A percentile compares a stretch with the other conserved stretches of the same genome.
Conservation (phyloP, 1,140 invertebrate species). For the Drosophila tani region DNA sequence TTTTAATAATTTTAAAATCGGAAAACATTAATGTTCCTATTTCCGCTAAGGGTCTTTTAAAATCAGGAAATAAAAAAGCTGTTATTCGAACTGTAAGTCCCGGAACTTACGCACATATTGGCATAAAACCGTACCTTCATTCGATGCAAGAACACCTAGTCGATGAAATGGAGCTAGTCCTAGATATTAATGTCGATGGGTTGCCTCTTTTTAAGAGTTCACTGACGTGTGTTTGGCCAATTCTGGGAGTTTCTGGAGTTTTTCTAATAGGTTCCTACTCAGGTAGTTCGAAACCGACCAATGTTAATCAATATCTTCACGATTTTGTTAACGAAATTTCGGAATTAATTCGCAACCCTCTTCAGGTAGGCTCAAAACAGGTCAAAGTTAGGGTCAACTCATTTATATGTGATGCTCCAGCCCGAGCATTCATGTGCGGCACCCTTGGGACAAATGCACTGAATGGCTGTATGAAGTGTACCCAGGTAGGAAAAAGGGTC, state of each 20-base stretch:
- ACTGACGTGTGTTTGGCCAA: too few species aligned
- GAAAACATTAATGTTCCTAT: not conserved
- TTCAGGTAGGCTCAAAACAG: not conserved
- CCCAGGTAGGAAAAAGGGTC: not conserved
- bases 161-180: too few species aligned
- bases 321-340: not conserved
- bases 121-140: too few species aligned
- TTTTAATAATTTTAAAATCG: not conserved
- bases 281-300: not conserved
- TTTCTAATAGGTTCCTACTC: not conserved
- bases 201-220: too few species aligned
- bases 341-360: not conserved
- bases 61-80: not conserved
- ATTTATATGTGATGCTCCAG: not conserved
- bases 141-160: too few species aligned
- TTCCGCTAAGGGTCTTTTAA: not conserved
- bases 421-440: too few species aligned
- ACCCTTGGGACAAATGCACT: too few species aligned
- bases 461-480: too few species aligned
- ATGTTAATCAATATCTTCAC: not conserved
- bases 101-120: too few species aligned
- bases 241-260: too few species aligned
- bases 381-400: not conserved
- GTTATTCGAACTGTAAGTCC: too few species aligned
- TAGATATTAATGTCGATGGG: too few species aligned